These are phyloP conservation scores for Condylura cristata DNA, from an alignment of 2,113 vertebrate species.

Conservation along the genomic window DNA sequence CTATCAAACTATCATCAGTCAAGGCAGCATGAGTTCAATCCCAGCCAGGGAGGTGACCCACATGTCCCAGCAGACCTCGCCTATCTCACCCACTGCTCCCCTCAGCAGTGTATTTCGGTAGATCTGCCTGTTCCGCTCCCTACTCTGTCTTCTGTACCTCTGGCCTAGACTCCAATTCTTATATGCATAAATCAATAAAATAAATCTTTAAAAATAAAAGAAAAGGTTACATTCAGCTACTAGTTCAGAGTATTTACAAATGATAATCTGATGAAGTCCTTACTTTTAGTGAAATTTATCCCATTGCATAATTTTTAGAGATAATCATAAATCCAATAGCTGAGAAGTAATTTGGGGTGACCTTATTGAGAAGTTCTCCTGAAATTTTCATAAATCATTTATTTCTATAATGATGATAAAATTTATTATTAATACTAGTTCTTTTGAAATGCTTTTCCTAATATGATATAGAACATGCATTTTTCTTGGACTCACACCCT, in stretches of 20 bases:
- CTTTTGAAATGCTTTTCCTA: slow-evolving; percentile 30
- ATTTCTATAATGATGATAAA: not conserved
- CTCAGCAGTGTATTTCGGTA: too few relatives aligned
- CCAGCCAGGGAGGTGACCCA: too few relatives aligned
- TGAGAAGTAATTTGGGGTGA: not conserved
- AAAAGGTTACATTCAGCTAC: not conserved
- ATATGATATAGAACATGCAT: not conserved
- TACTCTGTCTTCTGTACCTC: too few relatives aligned
- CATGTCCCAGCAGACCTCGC: too few relatives aligned
- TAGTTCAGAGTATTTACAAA: not conserved
- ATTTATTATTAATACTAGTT: not conserved
- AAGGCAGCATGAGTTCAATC: too few relatives aligned
- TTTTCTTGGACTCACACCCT: not conserved
- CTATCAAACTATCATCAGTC: too few relatives aligned
- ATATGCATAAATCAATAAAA: too few relatives aligned
- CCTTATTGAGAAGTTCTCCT: slow-evolving; percentile 8
- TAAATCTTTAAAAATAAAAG: too few relatives aligned
- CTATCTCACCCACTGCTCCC: too few relatives aligned
- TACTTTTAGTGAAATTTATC: not conserved
- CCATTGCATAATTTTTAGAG: not conserved
- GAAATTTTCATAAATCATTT: not conserved
- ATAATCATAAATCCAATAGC: not conserved
- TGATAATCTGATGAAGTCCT: not conserved
- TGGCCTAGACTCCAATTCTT: too few relatives aligned
- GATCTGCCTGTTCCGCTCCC: too few relatives aligned